Evolutionary conservation across 2,113 vertebrate species (phyloP).

Genomic region (Panurus biarmicus): DNA sequence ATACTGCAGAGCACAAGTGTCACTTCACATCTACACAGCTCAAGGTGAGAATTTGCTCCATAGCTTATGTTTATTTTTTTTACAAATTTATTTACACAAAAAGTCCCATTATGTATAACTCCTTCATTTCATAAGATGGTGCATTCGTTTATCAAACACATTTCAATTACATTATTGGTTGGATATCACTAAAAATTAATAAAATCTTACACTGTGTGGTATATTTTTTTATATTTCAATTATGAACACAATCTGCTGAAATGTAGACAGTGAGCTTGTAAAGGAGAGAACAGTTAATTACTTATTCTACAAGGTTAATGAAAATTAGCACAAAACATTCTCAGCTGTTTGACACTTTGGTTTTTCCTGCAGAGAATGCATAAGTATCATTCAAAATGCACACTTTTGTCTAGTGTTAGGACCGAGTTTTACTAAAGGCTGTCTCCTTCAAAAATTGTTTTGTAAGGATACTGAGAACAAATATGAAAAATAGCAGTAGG

Average conservation of each 20-base stretch:
- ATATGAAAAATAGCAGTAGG: background rate
- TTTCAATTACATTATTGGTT: background rate
- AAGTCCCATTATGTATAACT: background rate
- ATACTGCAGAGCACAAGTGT: background rate
- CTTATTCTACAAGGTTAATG: background rate
- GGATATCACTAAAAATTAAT: background rate
- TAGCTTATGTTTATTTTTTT: background rate
- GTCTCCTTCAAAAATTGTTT: background rate
- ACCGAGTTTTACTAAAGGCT: background rate
- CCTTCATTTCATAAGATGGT: background rate
- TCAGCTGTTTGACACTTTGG: background rate
- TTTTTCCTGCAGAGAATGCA: background rate
- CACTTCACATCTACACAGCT: background rate
- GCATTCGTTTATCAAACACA: background rate
- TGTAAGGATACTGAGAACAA: background rate
- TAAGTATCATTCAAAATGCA: background rate
- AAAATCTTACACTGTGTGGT: background rate
- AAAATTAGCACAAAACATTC: background rate
- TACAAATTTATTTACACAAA: background rate
- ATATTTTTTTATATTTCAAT: background rate
- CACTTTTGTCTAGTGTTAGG: background rate
- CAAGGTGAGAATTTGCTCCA: background rate
- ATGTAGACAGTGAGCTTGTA: background rate
- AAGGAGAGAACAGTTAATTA: background rate
- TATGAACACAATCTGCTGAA: background rate